Evolutionary conservation across 2,797 vertebrate genomes (phyloP), one percentile per base, ranked within the genome.

Genomic region (Amphiprion clarkii): DNA sequence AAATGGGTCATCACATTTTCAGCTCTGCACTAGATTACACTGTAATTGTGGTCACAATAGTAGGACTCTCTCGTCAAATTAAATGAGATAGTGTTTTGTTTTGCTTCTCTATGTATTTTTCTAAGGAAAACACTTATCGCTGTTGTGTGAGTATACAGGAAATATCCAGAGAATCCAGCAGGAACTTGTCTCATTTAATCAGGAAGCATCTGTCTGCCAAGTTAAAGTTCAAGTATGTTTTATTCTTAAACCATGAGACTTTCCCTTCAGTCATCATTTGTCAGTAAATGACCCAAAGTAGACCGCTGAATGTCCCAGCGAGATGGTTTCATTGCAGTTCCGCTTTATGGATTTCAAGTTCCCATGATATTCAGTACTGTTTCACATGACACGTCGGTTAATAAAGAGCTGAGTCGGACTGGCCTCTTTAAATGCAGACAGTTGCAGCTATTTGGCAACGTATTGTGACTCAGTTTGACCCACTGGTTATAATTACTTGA

Each of bases 191-290:
- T 61, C 3, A 0, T 40, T 73, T 29, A 56, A 64, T 66, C 85
- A 82, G 90, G 88, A 91, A 90, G 81, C 88, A 77, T 87, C 87
- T 87, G 89, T 67, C 44, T 16, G 8, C 52, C 0, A 25, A 74
- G 82, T 82, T 66, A 61, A 76, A 82, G 79, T 75, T 86, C 66
- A 76, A 76, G 68, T 79, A 65, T 6, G 44, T 81, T 88, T 82
- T 77, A 67, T 74, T 74, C 27, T 78, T 67, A 27, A 61, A 49
- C 84, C 56, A 46, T 58, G 4, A 42, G 39, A 23, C 49, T 88
- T 87, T 85, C 72, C 74, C 21, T 27, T 75, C 54, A 12, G 73
- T 82, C 63, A 71, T 87, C 78, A 61, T 67, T 69, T 81, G 57
- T 71, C 61, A 31, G 21, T 53, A 57, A 74, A 49, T 53, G 55